Conservation (phyloP, 2,888 invertebrate species). For the Mactromeris polynyma region DNA sequence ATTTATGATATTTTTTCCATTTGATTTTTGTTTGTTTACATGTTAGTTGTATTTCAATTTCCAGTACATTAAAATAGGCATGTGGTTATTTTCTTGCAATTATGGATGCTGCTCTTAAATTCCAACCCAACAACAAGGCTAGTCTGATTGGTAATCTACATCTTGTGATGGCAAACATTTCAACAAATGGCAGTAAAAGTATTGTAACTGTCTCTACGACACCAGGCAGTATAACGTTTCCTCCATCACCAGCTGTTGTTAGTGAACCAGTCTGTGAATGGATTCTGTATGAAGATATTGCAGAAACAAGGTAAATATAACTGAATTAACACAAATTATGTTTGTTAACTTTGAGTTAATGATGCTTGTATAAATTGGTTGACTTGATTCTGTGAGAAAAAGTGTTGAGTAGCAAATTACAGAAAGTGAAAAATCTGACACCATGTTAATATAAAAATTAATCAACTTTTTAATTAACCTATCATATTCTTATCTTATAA, state of each 20-base stretch:
- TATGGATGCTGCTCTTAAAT: constrained; percentile 12
- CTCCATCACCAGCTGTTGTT: constrained; percentile 61
- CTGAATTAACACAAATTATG: no score
- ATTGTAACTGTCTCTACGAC: constrained; percentile 45
- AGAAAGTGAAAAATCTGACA: no score
- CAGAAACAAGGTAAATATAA: constrained; percentile 71
- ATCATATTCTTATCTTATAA: no score
- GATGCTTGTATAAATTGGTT: no score
- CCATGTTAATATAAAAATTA: no score
- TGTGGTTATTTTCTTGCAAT: not conserved
- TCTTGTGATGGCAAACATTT: not conserved
- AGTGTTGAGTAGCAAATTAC: no score
- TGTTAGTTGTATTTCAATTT: not conserved
- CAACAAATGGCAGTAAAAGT: constrained; percentile 44
- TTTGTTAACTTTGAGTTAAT: no score
- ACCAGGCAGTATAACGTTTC: constrained; percentile 51
- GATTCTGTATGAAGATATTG: constrained; percentile 80
- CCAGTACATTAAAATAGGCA: not conserved
- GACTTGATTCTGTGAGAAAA: no score
- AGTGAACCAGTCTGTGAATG: constrained; percentile 78
- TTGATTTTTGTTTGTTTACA: not conserved
- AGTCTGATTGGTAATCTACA: not conserved
- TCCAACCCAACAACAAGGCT: not conserved
- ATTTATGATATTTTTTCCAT: not conserved
- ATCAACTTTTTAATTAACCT: no score